A percentile compares a stretch with the other conserved stretches of the same genome.
phyloP scores from a whole-genome alignment of 1,140 invertebrate species.

The Drosophila bifasciata region DNA sequence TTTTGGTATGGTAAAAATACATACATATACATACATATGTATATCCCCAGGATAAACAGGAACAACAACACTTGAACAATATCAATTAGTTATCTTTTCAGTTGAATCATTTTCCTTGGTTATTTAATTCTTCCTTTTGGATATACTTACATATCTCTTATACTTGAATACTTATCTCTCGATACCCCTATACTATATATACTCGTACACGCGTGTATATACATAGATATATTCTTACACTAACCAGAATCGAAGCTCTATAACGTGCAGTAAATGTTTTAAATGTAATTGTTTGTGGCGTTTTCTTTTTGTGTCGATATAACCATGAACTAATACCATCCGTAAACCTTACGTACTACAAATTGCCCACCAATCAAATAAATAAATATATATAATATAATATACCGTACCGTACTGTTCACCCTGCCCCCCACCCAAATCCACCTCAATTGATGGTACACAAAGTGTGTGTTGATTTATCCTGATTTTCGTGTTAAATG shows the following conservation, averaged over 20 bases:
- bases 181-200: slow-evolving; percentile 40
- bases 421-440: slow-evolving; percentile 33
- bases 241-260: slow-evolving; percentile 80
- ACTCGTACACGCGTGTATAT: slow-evolving; percentile 18
- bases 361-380: slow-evolving; percentile 31
- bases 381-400: slow-evolving; percentile 8
- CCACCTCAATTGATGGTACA: slow-evolving; percentile 26
- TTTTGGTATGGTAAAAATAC: slow-evolving; percentile 42
- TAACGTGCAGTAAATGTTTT: slow-evolving; percentile 80
- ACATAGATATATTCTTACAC: slow-evolving; percentile 52
- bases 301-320: slow-evolving; percentile 64
- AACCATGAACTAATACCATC: slow-evolving; percentile 37
- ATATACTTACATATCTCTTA: slow-evolving; percentile 3
- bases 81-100: slow-evolving; percentile 56
- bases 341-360: slow-evolving; percentile 55
- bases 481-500: slow-evolving; percentile 21
- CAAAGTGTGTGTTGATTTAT: slow-evolving; percentile 32
- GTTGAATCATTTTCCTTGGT: slow-evolving; percentile 51
- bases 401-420: slow-evolving; percentile 34
- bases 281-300: slow-evolving; percentile 67
- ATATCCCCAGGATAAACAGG: slow-evolving; percentile 24
- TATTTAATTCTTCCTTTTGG: slow-evolving; percentile 56
- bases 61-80: slow-evolving; percentile 64
- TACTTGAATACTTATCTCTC: background rate
- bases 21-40: slow-evolving; percentile 5